phyloP scores from a whole-genome alignment of 2,113 vertebrate genomes.

The Leptocoma aspasia region DNA sequence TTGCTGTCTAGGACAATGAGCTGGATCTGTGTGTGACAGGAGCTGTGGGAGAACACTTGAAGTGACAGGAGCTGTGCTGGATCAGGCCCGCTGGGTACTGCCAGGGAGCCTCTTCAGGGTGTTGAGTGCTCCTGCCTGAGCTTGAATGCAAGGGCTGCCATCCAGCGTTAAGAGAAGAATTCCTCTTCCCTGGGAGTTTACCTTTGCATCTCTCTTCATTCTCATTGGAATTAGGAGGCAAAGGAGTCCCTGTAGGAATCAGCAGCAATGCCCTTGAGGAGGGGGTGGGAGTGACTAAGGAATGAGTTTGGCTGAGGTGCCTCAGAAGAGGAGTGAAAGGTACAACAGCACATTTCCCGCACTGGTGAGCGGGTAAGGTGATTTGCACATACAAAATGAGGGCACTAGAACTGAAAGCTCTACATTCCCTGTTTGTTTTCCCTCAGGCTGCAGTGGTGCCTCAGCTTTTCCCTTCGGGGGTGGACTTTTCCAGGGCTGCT shows the following conservation, averaged over 20 bases:
- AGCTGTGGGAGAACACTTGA: not conserved
- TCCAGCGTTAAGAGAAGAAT: not conserved
- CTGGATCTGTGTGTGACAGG: not conserved
- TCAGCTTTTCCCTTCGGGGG: not conserved
- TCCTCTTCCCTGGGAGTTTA: not conserved
- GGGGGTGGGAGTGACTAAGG: not conserved
- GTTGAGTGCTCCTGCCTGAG: not conserved
- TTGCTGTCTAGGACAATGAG: not conserved
- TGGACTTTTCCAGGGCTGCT: not conserved
- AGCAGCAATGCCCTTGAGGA: not conserved
- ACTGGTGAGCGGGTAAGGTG: not conserved
- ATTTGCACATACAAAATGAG: not conserved
- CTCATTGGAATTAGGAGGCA: not conserved
- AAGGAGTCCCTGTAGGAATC: not conserved
- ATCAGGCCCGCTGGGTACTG: not conserved
- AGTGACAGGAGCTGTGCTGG: not conserved
- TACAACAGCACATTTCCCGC: accelerated
- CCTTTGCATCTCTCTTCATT: not conserved
- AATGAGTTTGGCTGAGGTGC: not conserved
- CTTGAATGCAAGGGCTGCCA: not conserved
- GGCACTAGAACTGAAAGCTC: not conserved
- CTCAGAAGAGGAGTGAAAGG: not conserved
- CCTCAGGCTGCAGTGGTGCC: accelerated
- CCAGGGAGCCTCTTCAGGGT: not conserved
- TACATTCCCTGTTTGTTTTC: not conserved